Evolutionary conservation across 2,888 invertebrate genomes (phyloP).

Genomic region (Lasiommata megera): DNA sequence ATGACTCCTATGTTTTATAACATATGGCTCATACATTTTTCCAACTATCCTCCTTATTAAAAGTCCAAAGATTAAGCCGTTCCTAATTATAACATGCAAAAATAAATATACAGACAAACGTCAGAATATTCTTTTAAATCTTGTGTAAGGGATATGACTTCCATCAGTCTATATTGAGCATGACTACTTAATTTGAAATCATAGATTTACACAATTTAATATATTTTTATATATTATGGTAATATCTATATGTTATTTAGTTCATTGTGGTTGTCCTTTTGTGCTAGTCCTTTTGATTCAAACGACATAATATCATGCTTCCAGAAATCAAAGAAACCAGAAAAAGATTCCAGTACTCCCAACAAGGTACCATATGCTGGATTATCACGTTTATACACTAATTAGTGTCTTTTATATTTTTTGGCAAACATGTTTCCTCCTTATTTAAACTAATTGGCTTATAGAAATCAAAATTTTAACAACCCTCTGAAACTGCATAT

Average conservation of each 20-base stretch:
- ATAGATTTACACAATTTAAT: too few relatives aligned
- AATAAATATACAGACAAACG: too few relatives aligned
- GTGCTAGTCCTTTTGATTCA: background rate
- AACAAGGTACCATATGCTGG: slow-evolving; percentile 83
- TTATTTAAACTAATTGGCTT: slow-evolving; percentile 31
- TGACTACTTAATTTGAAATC: too few relatives aligned
- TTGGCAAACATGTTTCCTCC: slow-evolving; percentile 22
- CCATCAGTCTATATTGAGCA: too few relatives aligned
- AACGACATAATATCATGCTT: slow-evolving; percentile 49
- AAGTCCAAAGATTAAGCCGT: too few relatives aligned
- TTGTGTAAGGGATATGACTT: too few relatives aligned
- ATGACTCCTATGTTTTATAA: too few relatives aligned
- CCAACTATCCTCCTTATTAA: too few relatives aligned
- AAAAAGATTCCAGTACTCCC: slow-evolving; percentile 86
- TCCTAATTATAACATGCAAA: too few relatives aligned
- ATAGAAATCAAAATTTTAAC: background rate
- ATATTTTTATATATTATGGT: background rate
- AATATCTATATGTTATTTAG: background rate
- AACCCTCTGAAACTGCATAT: slow-evolving; percentile 4
- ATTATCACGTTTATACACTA: slow-evolving; percentile 34
- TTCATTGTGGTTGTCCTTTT: background rate
- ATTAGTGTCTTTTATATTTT: slow-evolving; percentile 38
- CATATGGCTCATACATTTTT: too few relatives aligned
- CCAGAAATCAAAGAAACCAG: slow-evolving; percentile 90
- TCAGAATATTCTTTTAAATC: too few relatives aligned